Evolutionary conservation across 2,113 vertebrate species (phyloP).

Genomic region (Sardina pilchardus): DNA sequence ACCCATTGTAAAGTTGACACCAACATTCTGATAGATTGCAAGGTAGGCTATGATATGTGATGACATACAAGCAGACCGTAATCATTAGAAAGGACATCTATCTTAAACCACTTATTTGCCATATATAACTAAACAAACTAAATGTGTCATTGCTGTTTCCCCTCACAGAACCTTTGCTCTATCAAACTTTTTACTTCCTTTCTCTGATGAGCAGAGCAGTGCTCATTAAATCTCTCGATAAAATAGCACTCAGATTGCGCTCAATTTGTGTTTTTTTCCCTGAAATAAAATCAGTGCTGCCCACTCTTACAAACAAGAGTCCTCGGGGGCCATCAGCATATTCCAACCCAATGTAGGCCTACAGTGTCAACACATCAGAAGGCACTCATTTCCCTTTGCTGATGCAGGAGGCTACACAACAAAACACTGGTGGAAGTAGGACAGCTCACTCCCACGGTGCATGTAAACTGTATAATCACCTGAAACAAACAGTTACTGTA

Average conservation of each 20-base stretch:
- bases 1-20: not conserved
- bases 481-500: not conserved
- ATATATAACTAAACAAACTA: not conserved
- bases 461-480: not conserved
- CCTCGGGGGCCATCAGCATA: too few relatives aligned
- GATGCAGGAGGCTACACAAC: not conserved
- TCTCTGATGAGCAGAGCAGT: not conserved
- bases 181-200: not conserved
- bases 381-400: not conserved
- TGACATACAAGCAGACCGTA: not conserved
- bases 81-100: not conserved
- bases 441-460: not conserved
- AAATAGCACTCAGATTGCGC: not conserved
- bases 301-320: not conserved
- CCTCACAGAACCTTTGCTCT: not conserved
- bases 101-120: too few relatives aligned
- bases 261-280: not conserved
- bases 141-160: not conserved
- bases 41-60: too few relatives aligned
- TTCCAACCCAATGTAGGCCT: too few relatives aligned
- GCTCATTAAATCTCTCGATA: not conserved
- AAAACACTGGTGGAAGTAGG: not conserved
- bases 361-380: too few relatives aligned
- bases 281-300: not conserved
- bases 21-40: not conserved